These are phyloP conservation scores for Cyprinodon variegatus DNA, from an alignment of 2,113 vertebrate species.

Conservation along the genomic window DNA sequence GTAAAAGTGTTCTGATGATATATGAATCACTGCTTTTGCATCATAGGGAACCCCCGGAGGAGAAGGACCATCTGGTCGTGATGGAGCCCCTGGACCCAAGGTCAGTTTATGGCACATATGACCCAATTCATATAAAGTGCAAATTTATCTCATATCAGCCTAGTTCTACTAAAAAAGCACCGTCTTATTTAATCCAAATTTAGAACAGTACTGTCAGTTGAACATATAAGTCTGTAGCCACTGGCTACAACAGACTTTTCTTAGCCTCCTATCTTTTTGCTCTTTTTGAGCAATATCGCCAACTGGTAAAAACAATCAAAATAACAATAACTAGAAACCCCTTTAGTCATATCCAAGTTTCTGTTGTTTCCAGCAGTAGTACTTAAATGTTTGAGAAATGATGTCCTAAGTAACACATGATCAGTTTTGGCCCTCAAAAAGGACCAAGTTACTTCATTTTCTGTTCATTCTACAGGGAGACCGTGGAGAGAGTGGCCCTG, in stretches of 20 bases:
- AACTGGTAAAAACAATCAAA: neutral
- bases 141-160: neutral
- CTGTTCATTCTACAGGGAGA: slow-evolving; percentile 84
- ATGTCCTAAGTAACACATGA: neutral
- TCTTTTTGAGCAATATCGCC: neutral
- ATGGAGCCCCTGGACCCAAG: slow-evolving; percentile 91
- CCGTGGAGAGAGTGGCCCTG: slow-evolving; percentile 88
- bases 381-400: neutral
- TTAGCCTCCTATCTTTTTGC: neutral
- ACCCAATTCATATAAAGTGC: neutral
- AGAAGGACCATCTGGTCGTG: slow-evolving; percentile 92
- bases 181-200: too few species aligned
- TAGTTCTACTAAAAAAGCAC: neutral
- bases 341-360: too few species aligned
- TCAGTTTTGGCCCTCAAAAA: neutral
- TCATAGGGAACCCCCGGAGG: slow-evolving; percentile 89
- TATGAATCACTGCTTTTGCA: slow-evolving; percentile 12
- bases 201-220: too few species aligned
- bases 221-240: too few species aligned
- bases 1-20: neutral
- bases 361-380: too few species aligned
- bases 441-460: neutral
- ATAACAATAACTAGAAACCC: too few species aligned
- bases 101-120: slow-evolving; percentile 69
- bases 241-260: too few species aligned